Conservation (phyloP, 2,797 vertebrate species). For the Sorex maritimensis region DNA sequence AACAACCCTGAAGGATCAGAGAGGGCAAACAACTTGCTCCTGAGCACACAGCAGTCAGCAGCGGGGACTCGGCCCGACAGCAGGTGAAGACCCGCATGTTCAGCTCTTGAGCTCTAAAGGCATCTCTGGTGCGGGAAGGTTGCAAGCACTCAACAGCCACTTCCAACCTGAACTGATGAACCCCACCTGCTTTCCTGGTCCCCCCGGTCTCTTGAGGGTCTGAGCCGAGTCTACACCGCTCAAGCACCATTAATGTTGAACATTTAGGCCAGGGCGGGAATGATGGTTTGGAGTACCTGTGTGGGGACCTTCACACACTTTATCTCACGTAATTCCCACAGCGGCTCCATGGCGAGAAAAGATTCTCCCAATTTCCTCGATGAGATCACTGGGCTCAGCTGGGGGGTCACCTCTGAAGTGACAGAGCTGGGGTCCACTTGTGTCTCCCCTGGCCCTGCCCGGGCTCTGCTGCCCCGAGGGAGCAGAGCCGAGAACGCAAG, state of each 20-base stretch:
- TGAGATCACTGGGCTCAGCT: not conserved
- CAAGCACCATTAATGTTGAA: conserved; percentile 43
- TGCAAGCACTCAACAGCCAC: not conserved
- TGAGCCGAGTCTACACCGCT: not conserved
- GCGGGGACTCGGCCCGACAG: not conserved
- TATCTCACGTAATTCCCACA: not conserved
- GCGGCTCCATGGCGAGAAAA: not conserved
- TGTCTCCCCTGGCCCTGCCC: conserved; percentile 15
- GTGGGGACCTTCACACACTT: not conserved
- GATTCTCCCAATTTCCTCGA: conserved; percentile 8
- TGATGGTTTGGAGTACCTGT: not conserved
- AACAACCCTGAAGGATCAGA: not conserved
- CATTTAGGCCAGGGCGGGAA: not conserved
- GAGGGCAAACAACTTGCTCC: conserved; percentile 36
- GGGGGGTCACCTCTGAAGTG: not conserved
- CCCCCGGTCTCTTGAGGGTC: not conserved
- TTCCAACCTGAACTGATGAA: conserved; percentile 2
- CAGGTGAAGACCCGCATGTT: not conserved
- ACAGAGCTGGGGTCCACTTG: conserved; percentile 18
- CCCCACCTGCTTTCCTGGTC: conserved; percentile 33
- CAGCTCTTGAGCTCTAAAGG: not conserved
- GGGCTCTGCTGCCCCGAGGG: not conserved
- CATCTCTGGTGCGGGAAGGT: not conserved
- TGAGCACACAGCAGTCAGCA: conserved; percentile 40
- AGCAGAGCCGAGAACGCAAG: conserved; percentile 14